Conservation (phyloP, 2,113 vertebrate genomes). For the Strigops habroptila region DNA sequence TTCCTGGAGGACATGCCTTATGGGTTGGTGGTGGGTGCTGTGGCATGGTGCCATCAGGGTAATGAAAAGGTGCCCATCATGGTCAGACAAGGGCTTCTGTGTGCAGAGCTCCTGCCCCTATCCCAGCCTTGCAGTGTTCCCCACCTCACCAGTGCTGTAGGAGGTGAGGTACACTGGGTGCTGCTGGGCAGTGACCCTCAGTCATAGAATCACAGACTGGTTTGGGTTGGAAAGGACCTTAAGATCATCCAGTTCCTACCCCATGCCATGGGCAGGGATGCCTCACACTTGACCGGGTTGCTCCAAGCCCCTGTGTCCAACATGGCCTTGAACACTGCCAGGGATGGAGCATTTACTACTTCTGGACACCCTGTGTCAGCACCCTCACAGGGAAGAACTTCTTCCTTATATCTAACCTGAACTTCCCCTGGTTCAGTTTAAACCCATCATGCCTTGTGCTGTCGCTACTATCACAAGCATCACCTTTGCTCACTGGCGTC, state of each 20-base stretch:
- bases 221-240: not conserved
- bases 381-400: not conserved
- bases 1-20: not conserved
- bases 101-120: not conserved
- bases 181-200: not conserved
- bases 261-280: not conserved
- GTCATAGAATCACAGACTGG: accelerated
- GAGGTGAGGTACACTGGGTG: not conserved
- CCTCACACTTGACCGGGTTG: not conserved
- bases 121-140: not conserved
- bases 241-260: not conserved
- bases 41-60: accelerated
- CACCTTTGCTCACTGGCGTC: accelerated
- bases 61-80: accelerated
- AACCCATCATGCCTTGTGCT: not conserved
- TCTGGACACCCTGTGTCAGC: not conserved
- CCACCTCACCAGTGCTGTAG: not conserved
- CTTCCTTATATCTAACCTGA: not conserved
- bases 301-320: not conserved
- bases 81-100: not conserved
- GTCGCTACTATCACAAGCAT: not conserved
- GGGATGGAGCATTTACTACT: not conserved
- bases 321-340: too few relatives aligned
- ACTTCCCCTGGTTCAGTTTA: not conserved
- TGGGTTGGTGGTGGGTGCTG: not conserved